Conservation (phyloP, 2,797 vertebrate species). For the Mormyrus hasselquistii region DNA sequence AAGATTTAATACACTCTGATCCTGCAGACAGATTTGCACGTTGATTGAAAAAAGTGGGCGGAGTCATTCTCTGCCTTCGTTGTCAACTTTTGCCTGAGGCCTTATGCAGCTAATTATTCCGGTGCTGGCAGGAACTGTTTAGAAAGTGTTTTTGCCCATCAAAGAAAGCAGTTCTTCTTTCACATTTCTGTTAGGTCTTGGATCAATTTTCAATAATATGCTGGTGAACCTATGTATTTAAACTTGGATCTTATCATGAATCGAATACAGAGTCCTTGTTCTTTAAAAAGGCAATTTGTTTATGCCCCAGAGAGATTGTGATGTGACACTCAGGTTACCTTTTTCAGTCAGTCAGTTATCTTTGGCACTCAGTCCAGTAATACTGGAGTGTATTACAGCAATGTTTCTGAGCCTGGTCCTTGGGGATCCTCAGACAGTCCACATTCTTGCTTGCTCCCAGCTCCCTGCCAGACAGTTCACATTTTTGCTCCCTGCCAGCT, state of each 20-base stretch:
- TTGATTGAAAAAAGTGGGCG: neutral
- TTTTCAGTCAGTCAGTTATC: neutral
- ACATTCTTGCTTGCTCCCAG: neutral
- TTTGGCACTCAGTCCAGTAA: neutral
- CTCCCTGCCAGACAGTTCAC: neutral
- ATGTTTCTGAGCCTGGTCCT: neutral
- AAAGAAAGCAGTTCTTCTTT: neutral
- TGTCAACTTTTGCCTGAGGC: neutral
- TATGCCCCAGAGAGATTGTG: neutral
- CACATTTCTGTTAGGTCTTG: neutral
- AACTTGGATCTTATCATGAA: neutral
- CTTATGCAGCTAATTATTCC: neutral
- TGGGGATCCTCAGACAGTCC: neutral
- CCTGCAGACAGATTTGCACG: neutral
- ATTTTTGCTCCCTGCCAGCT: neutral
- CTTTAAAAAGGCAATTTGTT: constrained; percentile 1
- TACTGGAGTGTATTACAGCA: neutral
- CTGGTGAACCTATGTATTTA: neutral
- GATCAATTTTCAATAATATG: neutral
- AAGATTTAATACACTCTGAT: neutral
- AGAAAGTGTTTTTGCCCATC: neutral
- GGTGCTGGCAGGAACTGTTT: neutral
- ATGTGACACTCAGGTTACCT: neutral
- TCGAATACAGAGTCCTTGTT: neutral
- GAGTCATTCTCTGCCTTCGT: neutral